Evolutionary conservation across 2,113 vertebrate genomes (phyloP).

Genomic region (Thalassarche chlororhynchos): DNA sequence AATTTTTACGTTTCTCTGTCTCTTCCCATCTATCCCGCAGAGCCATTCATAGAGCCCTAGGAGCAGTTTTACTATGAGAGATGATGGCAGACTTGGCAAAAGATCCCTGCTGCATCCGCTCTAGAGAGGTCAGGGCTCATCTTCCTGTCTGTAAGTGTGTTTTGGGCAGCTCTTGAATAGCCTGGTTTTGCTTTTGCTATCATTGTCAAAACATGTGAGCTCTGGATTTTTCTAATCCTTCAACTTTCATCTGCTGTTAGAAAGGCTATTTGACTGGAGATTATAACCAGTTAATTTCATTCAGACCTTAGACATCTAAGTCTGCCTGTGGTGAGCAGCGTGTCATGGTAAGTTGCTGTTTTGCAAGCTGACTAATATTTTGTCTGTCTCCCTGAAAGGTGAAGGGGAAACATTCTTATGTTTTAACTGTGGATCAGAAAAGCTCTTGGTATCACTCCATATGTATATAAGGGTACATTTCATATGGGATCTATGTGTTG

Average conservation of each 20-base stretch:
- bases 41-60: neutral
- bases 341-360: neutral
- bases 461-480: neutral
- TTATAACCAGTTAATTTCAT: neutral
- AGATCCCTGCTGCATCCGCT: neutral
- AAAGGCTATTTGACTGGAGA: neutral
- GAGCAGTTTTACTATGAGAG: neutral
- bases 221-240: neutral
- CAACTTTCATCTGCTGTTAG: neutral
- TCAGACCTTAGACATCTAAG: neutral
- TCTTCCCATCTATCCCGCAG: neutral
- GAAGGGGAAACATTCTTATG: neutral
- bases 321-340: neutral
- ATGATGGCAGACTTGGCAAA: neutral
- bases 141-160: neutral
- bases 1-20: neutral
- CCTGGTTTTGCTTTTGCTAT: neutral
- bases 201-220: neutral
- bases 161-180: neutral
- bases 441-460: neutral
- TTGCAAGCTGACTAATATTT: neutral
- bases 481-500: neutral
- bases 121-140: neutral
- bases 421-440: neutral
- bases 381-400: neutral